Evolutionary conservation across 2,888 invertebrate genomes (phyloP).

Genomic region (Phortica okadai): DNA sequence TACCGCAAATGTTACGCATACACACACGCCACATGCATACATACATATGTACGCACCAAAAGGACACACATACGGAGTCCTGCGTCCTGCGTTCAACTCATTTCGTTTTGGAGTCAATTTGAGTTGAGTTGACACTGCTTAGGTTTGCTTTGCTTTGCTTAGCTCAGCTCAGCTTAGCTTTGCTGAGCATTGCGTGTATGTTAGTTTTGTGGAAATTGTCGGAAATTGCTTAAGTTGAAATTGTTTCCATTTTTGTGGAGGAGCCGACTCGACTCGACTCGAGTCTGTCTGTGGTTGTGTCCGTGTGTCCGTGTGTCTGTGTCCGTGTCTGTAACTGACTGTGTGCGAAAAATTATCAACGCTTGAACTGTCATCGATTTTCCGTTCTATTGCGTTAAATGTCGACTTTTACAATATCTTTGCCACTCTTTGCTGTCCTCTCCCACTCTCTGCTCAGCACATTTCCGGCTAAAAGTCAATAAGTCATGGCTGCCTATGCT

Average conservation of each 20-base stretch:
- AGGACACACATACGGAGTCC: neutral
- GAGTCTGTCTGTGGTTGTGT: neutral
- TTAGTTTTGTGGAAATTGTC: slow-evolving; percentile 59
- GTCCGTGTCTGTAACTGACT: slow-evolving; percentile 31
- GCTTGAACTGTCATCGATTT: slow-evolving; percentile 70
- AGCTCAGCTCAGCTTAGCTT: neutral
- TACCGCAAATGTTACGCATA: slow-evolving; percentile 1
- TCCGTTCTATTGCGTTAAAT: slow-evolving; percentile 69
- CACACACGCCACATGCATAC: neutral
- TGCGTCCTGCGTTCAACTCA: neutral
- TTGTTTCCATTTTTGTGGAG: slow-evolving; percentile 60
- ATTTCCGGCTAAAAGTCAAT: slow-evolving; percentile 1
- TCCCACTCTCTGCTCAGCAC: neutral
- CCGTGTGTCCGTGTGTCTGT: neutral
- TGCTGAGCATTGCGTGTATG: neutral
- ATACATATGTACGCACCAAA: neutral
- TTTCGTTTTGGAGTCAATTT: neutral
- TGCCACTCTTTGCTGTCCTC: neutral
- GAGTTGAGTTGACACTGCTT: neutral
- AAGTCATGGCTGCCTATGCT: neutral
- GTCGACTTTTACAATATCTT: slow-evolving; percentile 20
- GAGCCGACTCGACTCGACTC: neutral
- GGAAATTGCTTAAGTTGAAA: slow-evolving; percentile 69
- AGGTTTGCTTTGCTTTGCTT: neutral
- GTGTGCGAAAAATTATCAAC: slow-evolving; percentile 61